Conservation (phyloP, 2,113 vertebrate genomes). For the Euleptes europaea region DNA sequence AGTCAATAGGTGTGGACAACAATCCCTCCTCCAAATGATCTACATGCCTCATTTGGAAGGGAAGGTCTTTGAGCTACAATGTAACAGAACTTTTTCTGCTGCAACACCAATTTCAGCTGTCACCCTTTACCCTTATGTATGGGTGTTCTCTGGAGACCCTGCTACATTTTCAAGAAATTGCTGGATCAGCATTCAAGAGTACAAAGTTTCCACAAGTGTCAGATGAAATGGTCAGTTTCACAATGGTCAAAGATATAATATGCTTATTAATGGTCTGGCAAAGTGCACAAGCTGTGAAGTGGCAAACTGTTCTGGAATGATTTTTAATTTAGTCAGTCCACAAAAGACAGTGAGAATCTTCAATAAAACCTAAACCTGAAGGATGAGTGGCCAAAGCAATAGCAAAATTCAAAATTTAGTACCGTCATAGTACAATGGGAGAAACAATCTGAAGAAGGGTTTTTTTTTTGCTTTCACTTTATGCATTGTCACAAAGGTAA, state of each 20-base stretch:
- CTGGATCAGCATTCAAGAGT: background rate
- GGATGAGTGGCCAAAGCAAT: background rate
- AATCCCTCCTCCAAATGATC: too few relatives aligned
- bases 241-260: constrained; percentile 8
- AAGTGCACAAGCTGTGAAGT: constrained; percentile 7
- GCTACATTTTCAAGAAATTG: background rate
- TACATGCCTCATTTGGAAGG: too few relatives aligned
- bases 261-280: constrained; percentile 11
- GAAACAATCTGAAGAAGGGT: background rate
- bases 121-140: too few relatives aligned
- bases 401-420: background rate
- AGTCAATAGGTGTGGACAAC: too few relatives aligned
- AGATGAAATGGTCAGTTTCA: constrained; percentile 12
- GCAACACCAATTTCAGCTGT: too few relatives aligned
- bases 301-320: constrained; percentile 3
- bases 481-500: constrained; percentile 2
- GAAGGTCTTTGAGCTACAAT: too few relatives aligned
- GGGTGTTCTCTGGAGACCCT: background rate
- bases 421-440: background rate
- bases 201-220: background rate
- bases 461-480: background rate
- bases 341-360: background rate
- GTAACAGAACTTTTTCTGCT: too few relatives aligned
- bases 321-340: constrained; percentile 10
- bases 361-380: background rate